A percentile compares a stretch with the other conserved stretches of the same genome.
Evolutionary conservation across 2,888 invertebrate genomes (phyloP).

Genomic region (Galerucella calmariensis): DNA sequence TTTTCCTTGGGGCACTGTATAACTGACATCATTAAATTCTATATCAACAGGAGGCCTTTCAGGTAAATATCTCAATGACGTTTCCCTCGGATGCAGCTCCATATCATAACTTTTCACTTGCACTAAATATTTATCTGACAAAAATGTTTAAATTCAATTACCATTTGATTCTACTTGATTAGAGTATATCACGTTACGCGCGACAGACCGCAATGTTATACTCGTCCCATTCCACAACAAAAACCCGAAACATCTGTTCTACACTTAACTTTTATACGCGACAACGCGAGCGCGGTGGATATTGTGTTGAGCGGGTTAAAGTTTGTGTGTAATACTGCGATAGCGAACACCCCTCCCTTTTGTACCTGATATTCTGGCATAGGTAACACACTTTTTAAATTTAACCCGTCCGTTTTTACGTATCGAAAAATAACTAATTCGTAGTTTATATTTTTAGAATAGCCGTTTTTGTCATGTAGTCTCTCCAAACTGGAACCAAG

Average conservation of each 20-base stretch:
- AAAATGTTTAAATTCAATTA: background rate
- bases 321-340: background rate
- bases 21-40: slow-evolving; percentile 85
- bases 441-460: too few species aligned
- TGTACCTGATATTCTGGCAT: background rate
- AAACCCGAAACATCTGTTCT: background rate
- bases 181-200: background rate
- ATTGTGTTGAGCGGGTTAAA: background rate
- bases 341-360: background rate
- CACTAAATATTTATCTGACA: background rate
- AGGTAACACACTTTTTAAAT: background rate
- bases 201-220: background rate
- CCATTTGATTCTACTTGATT: background rate
- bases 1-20: slow-evolving; percentile 79
- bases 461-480: too few species aligned
- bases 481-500: too few species aligned
- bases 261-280: slow-evolving; percentile 4
- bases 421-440: background rate
- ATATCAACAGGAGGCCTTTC: slow-evolving; percentile 81
- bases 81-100: slow-evolving; percentile 26
- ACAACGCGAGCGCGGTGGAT: background rate
- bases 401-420: background rate
- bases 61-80: slow-evolving; percentile 69
- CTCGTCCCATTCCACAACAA: background rate
- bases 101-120: slow-evolving; percentile 11